These are phyloP conservation scores for Probaryconus sp. DNA, from an alignment of 1,140 invertebrate species.

Conservation along the genomic window DNA sequence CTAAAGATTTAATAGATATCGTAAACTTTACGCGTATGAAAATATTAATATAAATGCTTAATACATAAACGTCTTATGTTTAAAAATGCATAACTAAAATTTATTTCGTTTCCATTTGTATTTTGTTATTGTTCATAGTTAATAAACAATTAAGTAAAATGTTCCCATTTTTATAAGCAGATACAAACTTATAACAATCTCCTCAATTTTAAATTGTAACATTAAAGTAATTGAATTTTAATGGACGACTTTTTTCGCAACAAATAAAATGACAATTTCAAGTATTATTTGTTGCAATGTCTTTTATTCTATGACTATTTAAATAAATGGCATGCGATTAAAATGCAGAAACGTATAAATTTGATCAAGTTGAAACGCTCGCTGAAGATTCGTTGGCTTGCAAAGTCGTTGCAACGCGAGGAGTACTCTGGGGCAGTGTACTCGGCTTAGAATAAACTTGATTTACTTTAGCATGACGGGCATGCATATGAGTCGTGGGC, in stretches of 20 bases:
- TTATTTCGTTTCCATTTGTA: background rate
- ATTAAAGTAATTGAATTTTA: no score
- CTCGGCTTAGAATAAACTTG: conserved; percentile 73
- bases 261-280: background rate
- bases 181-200: no score
- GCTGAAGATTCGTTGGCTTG: conserved; percentile 1
- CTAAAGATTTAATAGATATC: no score
- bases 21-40: no score
- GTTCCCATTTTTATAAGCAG: no score
- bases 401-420: conserved; percentile 55
- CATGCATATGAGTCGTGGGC: conserved; percentile 71
- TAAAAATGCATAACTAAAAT: background rate
- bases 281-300: no score
- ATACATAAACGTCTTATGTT: no score
- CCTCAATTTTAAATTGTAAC: no score
- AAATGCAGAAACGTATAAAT: background rate
- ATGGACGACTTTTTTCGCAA: background rate
- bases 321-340: background rate
- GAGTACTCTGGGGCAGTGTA: conserved; percentile 73
- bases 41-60: no score
- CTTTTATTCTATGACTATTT: no score
- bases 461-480: conserved; percentile 74
- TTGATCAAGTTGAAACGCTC: background rate
- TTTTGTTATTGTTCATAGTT: no score
- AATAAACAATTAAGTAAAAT: no score